Evolutionary conservation across 2,797 vertebrate genomes (phyloP).

Genomic region (Lepus townsendii): DNA sequence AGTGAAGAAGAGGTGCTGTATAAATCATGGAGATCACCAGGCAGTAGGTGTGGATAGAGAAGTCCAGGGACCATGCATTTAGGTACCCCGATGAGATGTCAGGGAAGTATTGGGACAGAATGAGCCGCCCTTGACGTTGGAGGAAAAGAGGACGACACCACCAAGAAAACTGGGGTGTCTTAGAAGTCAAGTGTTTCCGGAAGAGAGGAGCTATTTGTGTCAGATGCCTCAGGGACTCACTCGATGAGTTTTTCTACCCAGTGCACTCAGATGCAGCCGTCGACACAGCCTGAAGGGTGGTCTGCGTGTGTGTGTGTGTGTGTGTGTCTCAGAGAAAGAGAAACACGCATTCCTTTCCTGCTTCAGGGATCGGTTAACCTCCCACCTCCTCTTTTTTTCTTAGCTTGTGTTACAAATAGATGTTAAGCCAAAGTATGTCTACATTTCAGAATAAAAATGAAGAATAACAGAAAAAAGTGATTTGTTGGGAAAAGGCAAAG

Average conservation of each 20-base stretch:
- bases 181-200: neutral
- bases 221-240: neutral
- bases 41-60: neutral
- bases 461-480: neutral
- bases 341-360: neutral
- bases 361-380: neutral
- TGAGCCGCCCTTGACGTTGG: neutral
- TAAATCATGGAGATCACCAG: neutral
- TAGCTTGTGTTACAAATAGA: neutral
- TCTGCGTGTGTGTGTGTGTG: too few relatives aligned
- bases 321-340: too few relatives aligned
- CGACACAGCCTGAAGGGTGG: neutral
- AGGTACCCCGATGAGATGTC: neutral
- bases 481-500: neutral
- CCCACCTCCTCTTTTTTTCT: neutral
- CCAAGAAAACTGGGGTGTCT: neutral
- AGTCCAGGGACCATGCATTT: neutral
- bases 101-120: neutral
- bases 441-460: constrained; percentile 26
- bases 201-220: neutral
- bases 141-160: neutral
- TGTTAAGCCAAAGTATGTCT: neutral
- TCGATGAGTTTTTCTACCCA: neutral
- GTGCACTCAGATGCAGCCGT: neutral
- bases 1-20: neutral